A percentile compares a stretch with the other conserved stretches of the same genome.
Evolutionary conservation across 2,888 invertebrate genomes (phyloP).

Genomic region (Lithosia quadra): DNA sequence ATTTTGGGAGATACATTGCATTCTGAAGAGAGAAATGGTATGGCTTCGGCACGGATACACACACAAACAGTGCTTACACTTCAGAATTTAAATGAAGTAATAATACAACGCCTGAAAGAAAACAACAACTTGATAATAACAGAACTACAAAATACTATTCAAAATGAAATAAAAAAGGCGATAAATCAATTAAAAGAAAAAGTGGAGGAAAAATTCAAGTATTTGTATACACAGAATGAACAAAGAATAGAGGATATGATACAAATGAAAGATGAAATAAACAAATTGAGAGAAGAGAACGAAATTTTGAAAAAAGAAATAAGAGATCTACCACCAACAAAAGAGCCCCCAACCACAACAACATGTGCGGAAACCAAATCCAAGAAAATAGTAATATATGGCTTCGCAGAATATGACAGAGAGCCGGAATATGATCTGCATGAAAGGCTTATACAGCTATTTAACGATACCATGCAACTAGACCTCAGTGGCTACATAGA

Average conservation of each 20-base stretch:
- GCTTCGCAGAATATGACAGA: too few relatives aligned
- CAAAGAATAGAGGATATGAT: neutral
- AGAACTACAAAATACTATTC: neutral
- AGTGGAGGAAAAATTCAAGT: neutral
- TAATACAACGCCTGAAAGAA: neutral
- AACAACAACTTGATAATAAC: neutral
- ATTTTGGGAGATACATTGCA: neutral
- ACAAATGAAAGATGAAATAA: too few relatives aligned
- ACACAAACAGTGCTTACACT: neutral
- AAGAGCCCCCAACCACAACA: too few relatives aligned
- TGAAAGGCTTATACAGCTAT: too few relatives aligned
- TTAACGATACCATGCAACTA: too few relatives aligned
- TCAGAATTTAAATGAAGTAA: neutral
- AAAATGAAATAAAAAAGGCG: neutral
- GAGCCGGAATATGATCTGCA: too few relatives aligned
- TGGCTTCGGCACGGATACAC: neutral
- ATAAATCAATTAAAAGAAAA: neutral
- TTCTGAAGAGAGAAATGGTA: neutral
- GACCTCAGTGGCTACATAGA: too few relatives aligned
- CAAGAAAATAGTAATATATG: too few relatives aligned
- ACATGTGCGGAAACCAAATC: too few relatives aligned
- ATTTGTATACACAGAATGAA: neutral
- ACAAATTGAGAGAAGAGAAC: too few relatives aligned
- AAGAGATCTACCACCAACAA: too few relatives aligned
- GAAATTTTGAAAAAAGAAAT: too few relatives aligned